These are phyloP conservation scores for Epizoanthus scotinus DNA, from an alignment of 92 coral and sea anemone species.

Conservation along the genomic window DNA sequence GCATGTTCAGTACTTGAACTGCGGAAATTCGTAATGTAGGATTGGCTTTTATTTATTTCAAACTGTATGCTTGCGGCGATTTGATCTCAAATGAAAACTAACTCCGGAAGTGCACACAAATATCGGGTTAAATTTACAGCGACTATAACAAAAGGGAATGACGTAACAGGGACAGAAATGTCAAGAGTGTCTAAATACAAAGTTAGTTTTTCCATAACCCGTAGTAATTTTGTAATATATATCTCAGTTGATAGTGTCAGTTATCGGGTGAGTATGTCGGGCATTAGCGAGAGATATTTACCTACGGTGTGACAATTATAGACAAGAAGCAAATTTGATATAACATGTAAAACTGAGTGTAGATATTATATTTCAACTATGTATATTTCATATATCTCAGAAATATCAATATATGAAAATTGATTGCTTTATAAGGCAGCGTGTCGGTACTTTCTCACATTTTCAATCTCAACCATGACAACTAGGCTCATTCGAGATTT, in stretches of 20 bases:
- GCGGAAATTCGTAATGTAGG: slow-evolving; percentile 27
- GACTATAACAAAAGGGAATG: neutral
- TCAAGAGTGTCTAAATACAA: neutral
- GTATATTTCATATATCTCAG: too few relatives aligned
- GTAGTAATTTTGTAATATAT: neutral
- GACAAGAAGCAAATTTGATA: neutral
- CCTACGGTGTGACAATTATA: neutral
- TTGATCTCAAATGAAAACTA: slow-evolving; percentile 13
- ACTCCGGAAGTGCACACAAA: neutral
- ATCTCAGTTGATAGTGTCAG: neutral
- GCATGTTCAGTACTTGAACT: slow-evolving; percentile 2
- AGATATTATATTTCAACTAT: neutral
- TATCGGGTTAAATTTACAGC: neutral
- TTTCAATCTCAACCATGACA: neutral
- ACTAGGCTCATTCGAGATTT: neutral
- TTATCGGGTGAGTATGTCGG: neutral
- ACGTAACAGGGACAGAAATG: slow-evolving; percentile 22
- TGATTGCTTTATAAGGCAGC: slow-evolving; percentile 12
- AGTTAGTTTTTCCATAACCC: neutral
- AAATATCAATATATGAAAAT: too few relatives aligned
- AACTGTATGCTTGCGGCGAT: neutral
- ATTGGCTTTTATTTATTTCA: neutral
- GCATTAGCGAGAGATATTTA: too few relatives aligned
- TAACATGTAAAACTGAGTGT: neutral
- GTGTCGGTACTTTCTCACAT: neutral